phyloP scores from a whole-genome alignment of 2,888 invertebrate species.

The Crioceris asparagi region DNA sequence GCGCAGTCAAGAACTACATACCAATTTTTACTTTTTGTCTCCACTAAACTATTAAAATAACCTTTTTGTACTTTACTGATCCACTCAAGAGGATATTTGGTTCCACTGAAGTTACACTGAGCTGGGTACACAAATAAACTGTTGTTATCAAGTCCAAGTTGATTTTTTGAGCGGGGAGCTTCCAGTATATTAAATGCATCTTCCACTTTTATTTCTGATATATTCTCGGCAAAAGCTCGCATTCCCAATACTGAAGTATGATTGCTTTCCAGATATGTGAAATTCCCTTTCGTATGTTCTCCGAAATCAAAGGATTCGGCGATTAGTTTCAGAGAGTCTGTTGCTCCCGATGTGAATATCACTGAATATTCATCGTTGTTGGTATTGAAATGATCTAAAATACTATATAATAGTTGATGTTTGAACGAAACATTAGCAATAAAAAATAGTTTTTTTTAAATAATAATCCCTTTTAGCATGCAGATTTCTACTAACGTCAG shows the following conservation, averaged over 20 bases:
- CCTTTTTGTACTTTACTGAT: conserved; percentile 54
- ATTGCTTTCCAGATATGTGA: conserved; percentile 78
- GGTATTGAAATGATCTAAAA: conserved; percentile 79
- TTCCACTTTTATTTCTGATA: conserved; percentile 48
- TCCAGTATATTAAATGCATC: conserved; percentile 42
- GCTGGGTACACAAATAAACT: conserved; percentile 80
- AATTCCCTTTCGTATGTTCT: conserved; percentile 35
- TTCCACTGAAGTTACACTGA: conserved; percentile 91
- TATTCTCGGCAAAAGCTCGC: conserved; percentile 57
- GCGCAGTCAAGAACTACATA: conserved; percentile 83
- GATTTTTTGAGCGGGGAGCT: conserved; percentile 8
- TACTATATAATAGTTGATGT: conserved; percentile 40
- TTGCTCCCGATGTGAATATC: conserved; percentile 92
- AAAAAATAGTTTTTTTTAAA: too few relatives aligned
- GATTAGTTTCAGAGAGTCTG: conserved; percentile 71
- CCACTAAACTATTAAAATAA: conserved; percentile 38
- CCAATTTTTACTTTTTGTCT: conserved; percentile 42
- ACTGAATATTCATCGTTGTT: conserved; percentile 69
- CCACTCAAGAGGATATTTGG: conserved; percentile 74
- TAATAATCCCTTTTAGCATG: too few relatives aligned
- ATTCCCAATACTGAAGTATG: conserved; percentile 94
- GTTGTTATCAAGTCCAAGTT: conserved; percentile 24
- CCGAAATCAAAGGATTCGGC: conserved; percentile 69
- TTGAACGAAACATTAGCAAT: too few relatives aligned
- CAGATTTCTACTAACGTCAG: background rate